Evolutionary conservation across 2,888 invertebrate genomes (phyloP), one percentile per base, ranked within the genome.

Genomic region (Dryococelus australis): DNA sequence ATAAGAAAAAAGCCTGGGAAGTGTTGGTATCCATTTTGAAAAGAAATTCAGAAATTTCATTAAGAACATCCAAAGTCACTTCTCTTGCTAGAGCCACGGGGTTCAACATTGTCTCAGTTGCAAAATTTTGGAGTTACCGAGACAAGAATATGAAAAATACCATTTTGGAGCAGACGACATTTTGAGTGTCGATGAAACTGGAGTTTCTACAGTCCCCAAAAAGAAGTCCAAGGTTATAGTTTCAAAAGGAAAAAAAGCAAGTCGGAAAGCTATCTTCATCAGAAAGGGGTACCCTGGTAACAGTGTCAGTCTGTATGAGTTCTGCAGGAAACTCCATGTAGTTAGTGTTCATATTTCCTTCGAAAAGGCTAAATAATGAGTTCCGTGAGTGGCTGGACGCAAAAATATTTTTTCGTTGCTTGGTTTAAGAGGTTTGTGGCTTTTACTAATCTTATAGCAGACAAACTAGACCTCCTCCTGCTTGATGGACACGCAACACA

Each of bases 341-440:
- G 16, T 24, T 24, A 20, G 16, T 65, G 65, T 16, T 65, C 6
- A 65, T 65, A 16, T 65, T 65, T 24, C 65, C 65, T 10, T 16
- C 13, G 16, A 65, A 65, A 65, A 65, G 16, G 65, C 65, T 24
- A 10, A 65, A 65, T 20, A 65, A 65, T 65, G 65, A 65, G 16
- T 47, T 47, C 47, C 47, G 1, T 47, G 65, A 65, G 65, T 65
- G n/a, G 65, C 24, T 65, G 65, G 65, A 65, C 24, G 65, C 65
- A 65, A 65, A 65, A 65, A 65, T 65, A 65, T 24, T 12, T 65
- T 65, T 65, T 65, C n/a, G 65, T 65, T 65, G 6, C 65, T 65
- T 65, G n/a, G 65, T 65, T 65, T 65, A 65, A 65, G 65, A 65
- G 65, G 65, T 65, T 65, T n/a, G 65, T 65, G 65, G 65, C 65